Evolutionary conservation across 2,797 vertebrate species (phyloP).

Genomic region (Carcharodon carcharias): DNA sequence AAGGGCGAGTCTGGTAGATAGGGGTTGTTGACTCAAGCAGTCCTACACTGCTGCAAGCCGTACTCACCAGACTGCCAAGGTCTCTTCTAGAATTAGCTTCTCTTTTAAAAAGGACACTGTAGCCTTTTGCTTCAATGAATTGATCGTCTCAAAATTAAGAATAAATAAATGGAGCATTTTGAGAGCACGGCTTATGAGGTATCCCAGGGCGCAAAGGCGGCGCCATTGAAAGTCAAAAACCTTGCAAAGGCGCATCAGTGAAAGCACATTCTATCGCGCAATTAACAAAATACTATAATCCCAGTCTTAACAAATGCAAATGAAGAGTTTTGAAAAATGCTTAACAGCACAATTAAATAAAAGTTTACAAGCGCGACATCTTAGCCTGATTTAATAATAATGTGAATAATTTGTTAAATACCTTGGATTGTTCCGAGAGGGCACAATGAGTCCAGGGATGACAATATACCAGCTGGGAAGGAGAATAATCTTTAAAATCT

Average conservation of each 20-base stretch:
- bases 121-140: slow-evolving; percentile 99
- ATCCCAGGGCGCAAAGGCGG: slow-evolving; percentile 93
- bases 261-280: slow-evolving; percentile 91
- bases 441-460: slow-evolving; percentile 58
- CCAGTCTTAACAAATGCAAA: slow-evolving; percentile 99
- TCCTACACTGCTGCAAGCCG: slow-evolving; percentile 89
- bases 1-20: slow-evolving; percentile 99
- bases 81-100: slow-evolving; percentile 99
- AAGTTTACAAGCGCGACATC: slow-evolving; percentile 86
- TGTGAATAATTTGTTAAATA: slow-evolving; percentile 81
- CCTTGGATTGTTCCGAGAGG: slow-evolving; percentile 64
- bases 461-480: slow-evolving; percentile 63
- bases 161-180: slow-evolving; percentile 99
- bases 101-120: slow-evolving; percentile 99
- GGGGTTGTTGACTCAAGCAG: slow-evolving; percentile 99
- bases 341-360: slow-evolving; percentile 98
- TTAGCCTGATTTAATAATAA: slow-evolving; percentile 77
- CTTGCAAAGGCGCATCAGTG: slow-evolving; percentile 84
- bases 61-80: slow-evolving; percentile 97
- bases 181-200: slow-evolving; percentile 91
- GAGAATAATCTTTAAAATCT: slow-evolving; percentile 78
- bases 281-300: slow-evolving; percentile 99
- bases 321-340: slow-evolving; percentile 99
- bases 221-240: slow-evolving; percentile 92
- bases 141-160: slow-evolving; percentile 99